A percentile compares a stretch with the other conserved stretches of the same genome.
These are phyloP conservation scores for Metallyticus violacea DNA, from an alignment of 2,888 invertebrate species.

Conservation along the genomic window DNA sequence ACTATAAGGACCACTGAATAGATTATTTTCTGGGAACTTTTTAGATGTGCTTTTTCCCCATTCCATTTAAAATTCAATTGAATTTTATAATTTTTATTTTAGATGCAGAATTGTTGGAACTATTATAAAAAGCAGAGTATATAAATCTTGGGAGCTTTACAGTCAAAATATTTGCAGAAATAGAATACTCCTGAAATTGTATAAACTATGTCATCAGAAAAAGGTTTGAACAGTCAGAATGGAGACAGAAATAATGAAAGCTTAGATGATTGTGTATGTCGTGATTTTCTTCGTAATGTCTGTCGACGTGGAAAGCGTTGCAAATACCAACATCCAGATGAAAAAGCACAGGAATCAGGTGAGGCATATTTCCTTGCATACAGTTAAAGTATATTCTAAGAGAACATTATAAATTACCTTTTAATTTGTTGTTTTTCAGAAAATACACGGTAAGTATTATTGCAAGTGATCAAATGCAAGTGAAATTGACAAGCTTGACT, in stretches of 20 bases:
- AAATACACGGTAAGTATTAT: too few species aligned
- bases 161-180: neutral
- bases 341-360: conserved; percentile 30
- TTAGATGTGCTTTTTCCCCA: too few species aligned
- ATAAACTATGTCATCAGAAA: conserved; percentile 27
- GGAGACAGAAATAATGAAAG: conserved; percentile 3
- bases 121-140: neutral
- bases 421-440: too few species aligned
- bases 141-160: neutral
- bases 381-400: too few species aligned
- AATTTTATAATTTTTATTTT: neutral
- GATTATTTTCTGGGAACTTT: too few species aligned
- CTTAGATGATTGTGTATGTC: conserved; percentile 47
- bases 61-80: too few species aligned
- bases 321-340: conserved; percentile 49
- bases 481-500: too few species aligned
- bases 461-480: too few species aligned
- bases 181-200: neutral
- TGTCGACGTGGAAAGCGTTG: conserved; percentile 53
- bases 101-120: neutral
- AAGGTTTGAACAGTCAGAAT: conserved; percentile 21
- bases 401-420: too few species aligned
- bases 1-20: too few species aligned
- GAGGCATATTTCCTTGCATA: too few species aligned
- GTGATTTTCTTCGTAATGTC: conserved; percentile 57